Percentiles rank a stretch among this genome's conserved stretches.
phyloP scores from a whole-genome alignment of 2,113 vertebrate species.

The Montifringilla adamsi region DNA sequence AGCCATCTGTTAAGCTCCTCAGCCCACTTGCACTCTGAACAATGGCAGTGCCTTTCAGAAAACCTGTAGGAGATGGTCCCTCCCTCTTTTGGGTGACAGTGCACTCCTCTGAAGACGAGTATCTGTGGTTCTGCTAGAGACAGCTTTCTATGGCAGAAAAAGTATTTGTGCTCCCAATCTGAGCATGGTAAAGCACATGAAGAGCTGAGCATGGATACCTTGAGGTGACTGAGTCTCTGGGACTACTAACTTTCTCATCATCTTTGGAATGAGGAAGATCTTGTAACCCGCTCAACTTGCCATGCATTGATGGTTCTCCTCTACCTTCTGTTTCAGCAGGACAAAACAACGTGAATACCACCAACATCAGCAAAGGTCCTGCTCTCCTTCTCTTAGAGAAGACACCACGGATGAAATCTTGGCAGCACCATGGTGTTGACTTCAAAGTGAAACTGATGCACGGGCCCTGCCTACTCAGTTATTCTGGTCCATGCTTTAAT shows the following conservation, averaged over 20 bases:
- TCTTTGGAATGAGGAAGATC: background rate
- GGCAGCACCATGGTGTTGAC: background rate
- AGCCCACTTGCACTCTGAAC: constrained; percentile 71
- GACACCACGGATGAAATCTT: background rate
- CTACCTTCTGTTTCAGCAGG: background rate
- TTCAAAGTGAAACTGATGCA: background rate
- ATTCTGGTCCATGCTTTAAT: background rate
- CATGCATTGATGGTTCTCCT: background rate
- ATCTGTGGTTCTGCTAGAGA: background rate
- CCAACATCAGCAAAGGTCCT: background rate
- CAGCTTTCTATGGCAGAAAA: background rate
- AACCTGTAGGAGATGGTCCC: constrained; percentile 28
- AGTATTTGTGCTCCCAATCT: background rate
- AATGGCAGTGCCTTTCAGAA: constrained; percentile 62
- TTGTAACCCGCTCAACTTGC: background rate
- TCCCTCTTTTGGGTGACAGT: constrained; percentile 1
- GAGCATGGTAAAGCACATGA: background rate
- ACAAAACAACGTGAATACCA: background rate
- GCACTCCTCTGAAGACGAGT: background rate
- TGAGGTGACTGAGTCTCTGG: background rate
- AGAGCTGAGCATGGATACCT: background rate
- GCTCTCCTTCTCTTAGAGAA: background rate
- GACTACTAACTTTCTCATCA: background rate
- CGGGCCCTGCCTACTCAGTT: background rate
- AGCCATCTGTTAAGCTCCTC: constrained; percentile 72